These are phyloP conservation scores for silkworm (Bombyx mori) DNA, from an alignment of 1,140 invertebrate species.

Conservation along the genomic window DNA sequence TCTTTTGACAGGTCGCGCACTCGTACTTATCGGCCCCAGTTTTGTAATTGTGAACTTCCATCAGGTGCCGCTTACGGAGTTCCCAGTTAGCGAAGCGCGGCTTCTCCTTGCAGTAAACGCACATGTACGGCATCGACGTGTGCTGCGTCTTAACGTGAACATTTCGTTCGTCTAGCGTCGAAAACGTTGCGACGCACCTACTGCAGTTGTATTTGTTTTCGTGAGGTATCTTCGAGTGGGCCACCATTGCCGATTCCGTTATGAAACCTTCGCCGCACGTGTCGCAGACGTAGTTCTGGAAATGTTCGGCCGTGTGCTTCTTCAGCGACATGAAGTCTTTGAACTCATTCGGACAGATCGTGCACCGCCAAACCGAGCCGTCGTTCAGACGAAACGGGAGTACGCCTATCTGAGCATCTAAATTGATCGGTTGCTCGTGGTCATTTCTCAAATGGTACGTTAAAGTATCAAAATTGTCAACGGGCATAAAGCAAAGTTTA, in stretches of 20 bases:
- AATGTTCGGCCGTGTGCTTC: conserved; percentile 53
- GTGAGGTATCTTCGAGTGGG: conserved; percentile 58
- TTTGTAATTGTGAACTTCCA: conserved; percentile 56
- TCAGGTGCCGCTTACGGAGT: conserved; percentile 45
- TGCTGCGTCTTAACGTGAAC: conserved; percentile 59
- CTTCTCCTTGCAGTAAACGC: conserved; percentile 53
- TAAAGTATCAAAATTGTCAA: conserved; percentile 42
- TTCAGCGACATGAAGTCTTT: conserved; percentile 53
- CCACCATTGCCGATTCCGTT: conserved; percentile 55
- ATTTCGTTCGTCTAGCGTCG: conserved; percentile 48
- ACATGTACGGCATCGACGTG: conserved; percentile 52
- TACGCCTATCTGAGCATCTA: conserved; percentile 46
- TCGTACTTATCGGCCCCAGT: conserved; percentile 53
- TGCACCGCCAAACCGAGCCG: conserved; percentile 53
- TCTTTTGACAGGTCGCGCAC: conserved; percentile 50
- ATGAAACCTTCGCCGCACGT: conserved; percentile 60
- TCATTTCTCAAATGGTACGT: conserved; percentile 50
- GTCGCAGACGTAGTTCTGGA: conserved; percentile 61
- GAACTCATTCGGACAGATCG: conserved; percentile 53
- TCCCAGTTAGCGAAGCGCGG: conserved; percentile 60
- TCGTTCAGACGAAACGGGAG: conserved; percentile 51
- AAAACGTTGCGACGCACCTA: conserved; percentile 52
- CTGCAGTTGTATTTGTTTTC: conserved; percentile 60
- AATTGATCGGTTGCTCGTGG: conserved; percentile 49
- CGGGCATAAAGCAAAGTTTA: conserved; percentile 50